Base-by-base conservation (phyloP, 2,797 vertebrate genomes). In the Xenentodon cancila region DNA sequence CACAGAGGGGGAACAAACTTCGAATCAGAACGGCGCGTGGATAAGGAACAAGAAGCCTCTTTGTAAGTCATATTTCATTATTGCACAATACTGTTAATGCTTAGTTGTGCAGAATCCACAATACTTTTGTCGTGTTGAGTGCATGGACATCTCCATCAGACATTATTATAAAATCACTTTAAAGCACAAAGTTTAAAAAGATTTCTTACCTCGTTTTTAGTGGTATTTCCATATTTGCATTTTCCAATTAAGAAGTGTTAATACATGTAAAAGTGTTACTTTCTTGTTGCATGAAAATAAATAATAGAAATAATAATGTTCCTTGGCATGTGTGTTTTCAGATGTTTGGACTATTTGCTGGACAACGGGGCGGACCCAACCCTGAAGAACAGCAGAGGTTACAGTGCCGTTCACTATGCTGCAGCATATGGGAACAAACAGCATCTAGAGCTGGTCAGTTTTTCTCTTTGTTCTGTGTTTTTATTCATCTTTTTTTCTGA, bases 401-500 rank as follows among this genome's bases (percentile, higher is more conserved):
- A 98, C 87, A 98, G 96, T 48, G 96, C 97, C 4, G 96, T 98
- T 71, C 97, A 99, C 91, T 99, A 98, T 65, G 97, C 97, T 73
- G 97, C 97, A 75, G 96, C 96, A 53, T 95, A 95, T 0, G 97
- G 97, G 82, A 97, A 96, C 93, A 95, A 95, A 87, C 95, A 96
- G 90, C 97, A 97, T 90, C 93, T 99, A 0, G 96, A 98, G 79
- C 90, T 98, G 94, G 97, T 99, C 84, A 51, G 94, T 83, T n/a
- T 12, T 19, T 1, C 15, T 1, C 54, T 62, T 34, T 47, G 0
- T 47, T 27, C 15, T 7, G 9, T 21, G 5, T 6, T 22, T 40
- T 18, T 9, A 30, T 61, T 44, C 1, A 0, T 1, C 13, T 3
- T 37, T n/a, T 60, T 7, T 42, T 22, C 37, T 7, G 25, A 16